phyloP scores from a whole-genome alignment of 1,140 invertebrate species.

The Drosophila elegans region DNA sequence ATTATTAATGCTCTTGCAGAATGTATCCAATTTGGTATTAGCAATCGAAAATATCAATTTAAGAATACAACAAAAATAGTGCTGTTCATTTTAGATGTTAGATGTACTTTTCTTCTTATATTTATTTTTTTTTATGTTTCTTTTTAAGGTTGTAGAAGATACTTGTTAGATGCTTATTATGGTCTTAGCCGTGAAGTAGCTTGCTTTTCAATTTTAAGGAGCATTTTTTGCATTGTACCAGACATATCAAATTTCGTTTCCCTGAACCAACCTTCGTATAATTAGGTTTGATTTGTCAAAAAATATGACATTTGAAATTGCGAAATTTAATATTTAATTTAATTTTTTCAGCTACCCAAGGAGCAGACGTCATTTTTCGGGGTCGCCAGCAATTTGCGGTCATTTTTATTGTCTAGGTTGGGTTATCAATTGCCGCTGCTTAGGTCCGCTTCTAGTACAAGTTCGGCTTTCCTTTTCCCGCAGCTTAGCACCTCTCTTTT shows the following conservation, averaged over 20 bases:
- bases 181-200: too few relatives aligned
- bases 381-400: constrained; percentile 10
- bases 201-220: not conserved
- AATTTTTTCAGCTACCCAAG: not conserved
- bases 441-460: constrained; percentile 22
- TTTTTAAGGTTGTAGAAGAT: too few relatives aligned
- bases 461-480: constrained; percentile 43
- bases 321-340: constrained; percentile 3
- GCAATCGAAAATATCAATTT: too few relatives aligned
- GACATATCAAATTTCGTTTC: too few relatives aligned
- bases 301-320: not conserved
- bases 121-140: too few relatives aligned
- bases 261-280: not conserved
- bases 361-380: constrained; percentile 4
- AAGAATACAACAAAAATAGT: too few relatives aligned
- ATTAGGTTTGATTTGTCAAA: not conserved
- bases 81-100: too few relatives aligned
- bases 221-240: not conserved
- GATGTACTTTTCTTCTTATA: too few relatives aligned
- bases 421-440: constrained; percentile 34
- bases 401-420: constrained; percentile 44
- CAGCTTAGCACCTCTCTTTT: constrained; percentile 9
- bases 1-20: too few relatives aligned
- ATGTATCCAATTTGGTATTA: too few relatives aligned
- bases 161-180: too few relatives aligned